Percentiles rank a stretch among this genome's conserved stretches.
These are phyloP conservation scores for Pluvianellus socialis DNA, from an alignment of 2,113 vertebrate genomes.

Conservation along the genomic window DNA sequence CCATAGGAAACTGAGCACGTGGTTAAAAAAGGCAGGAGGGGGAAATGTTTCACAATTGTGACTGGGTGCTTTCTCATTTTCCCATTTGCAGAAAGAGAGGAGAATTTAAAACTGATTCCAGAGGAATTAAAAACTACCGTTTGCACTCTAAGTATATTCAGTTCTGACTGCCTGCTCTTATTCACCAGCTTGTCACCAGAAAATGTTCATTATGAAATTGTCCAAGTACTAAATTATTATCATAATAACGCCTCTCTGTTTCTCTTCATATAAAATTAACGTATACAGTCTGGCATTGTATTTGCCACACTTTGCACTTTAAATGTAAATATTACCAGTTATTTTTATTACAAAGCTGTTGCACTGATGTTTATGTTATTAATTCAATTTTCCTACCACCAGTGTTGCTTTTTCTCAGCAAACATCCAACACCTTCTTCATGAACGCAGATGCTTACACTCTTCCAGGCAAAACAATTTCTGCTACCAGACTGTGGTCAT, in stretches of 20 bases:
- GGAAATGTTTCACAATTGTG: neutral
- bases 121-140: slow-evolving; percentile 16
- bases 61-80: slow-evolving; percentile 14
- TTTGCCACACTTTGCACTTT: neutral
- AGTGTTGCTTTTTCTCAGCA: neutral
- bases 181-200: slow-evolving; percentile 43
- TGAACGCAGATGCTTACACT: neutral
- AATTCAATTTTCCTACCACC: neutral
- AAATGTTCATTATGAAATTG: slow-evolving; percentile 45
- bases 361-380: neutral
- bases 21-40: neutral
- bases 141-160: neutral
- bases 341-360: neutral
- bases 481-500: neutral
- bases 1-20: neutral
- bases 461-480: neutral
- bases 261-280: slow-evolving; percentile 2
- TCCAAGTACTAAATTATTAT: slow-evolving; percentile 43
- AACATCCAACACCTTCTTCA: neutral
- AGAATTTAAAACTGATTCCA: slow-evolving; percentile 20
- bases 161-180: slow-evolving; percentile 44
- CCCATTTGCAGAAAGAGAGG: neutral
- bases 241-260: slow-evolving; percentile 1
- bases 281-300: neutral
- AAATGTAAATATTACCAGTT: neutral